phyloP scores from a whole-genome alignment of 1,140 invertebrate genomes.

The Leptinotarsa undecemlineata region DNA sequence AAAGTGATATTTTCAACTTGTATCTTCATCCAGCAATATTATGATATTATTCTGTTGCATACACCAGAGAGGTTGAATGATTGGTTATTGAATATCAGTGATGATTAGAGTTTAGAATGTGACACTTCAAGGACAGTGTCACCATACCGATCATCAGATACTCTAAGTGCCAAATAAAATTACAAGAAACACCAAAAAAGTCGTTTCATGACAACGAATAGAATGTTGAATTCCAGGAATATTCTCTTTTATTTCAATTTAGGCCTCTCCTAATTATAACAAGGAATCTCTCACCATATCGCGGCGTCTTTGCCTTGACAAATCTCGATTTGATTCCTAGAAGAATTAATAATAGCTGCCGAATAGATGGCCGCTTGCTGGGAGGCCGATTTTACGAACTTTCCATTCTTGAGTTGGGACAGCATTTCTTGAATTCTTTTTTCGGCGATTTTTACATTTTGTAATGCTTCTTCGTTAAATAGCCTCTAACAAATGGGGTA shows the following conservation, averaged over 20 bases:
- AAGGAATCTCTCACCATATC: conserved; percentile 19
- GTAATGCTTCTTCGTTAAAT: not conserved
- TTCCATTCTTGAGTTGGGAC: conserved; percentile 5
- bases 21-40: too few relatives aligned
- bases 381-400: conserved; percentile 21
- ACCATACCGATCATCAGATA: too few relatives aligned
- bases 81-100: too few relatives aligned
- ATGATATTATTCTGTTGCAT: too few relatives aligned
- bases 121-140: too few relatives aligned
- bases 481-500: not conserved
- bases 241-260: not conserved
- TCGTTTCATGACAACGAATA: not conserved
- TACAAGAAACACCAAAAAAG: not conserved
- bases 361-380: conserved; percentile 1
- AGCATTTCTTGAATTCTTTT: conserved; percentile 16
- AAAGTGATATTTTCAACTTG: too few relatives aligned
- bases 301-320: conserved; percentile 20
- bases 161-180: not conserved
- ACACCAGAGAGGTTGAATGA: too few relatives aligned
- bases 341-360: conserved; percentile 25
- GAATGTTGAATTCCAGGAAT: conserved; percentile 5
- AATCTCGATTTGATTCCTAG: conserved; percentile 23
- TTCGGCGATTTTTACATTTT: not conserved
- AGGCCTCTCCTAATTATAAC: conserved; percentile 20
- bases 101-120: too few relatives aligned